Conservation (phyloP, 2,113 vertebrate genomes). For the Lathamus discolor region DNA sequence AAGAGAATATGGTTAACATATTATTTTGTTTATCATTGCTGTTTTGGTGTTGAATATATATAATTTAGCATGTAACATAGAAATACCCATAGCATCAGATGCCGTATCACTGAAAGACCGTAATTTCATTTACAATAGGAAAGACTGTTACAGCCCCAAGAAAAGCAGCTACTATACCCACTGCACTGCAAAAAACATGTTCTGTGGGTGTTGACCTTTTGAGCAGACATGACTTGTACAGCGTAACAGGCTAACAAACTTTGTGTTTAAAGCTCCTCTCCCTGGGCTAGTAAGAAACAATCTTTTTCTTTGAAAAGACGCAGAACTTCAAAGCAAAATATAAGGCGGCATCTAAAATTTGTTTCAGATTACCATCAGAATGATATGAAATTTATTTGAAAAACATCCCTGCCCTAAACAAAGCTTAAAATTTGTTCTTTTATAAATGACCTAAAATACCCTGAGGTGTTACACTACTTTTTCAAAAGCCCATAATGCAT, state of each 20-base stretch:
- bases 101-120: neutral
- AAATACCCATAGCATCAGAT: neutral
- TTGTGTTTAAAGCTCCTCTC: neutral
- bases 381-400: neutral
- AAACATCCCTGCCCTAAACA: neutral
- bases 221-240: neutral
- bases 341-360: neutral
- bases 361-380: neutral
- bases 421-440: neutral
- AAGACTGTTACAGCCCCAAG: neutral
- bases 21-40: neutral
- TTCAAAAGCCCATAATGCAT: neutral
- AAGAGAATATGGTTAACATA: neutral
- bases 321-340: neutral
- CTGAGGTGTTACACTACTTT: neutral
- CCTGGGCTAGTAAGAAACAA: neutral
- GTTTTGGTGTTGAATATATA: neutral
- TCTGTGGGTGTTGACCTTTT: constrained; percentile 38
- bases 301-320: neutral
- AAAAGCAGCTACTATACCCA: neutral
- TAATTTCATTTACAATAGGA: neutral
- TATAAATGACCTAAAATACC: neutral
- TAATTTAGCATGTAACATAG: neutral
- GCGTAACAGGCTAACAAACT: neutral
- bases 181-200: neutral